Percentiles rank a stretch among this genome's conserved stretches.
Evolutionary conservation across 2,888 invertebrate genomes (phyloP).

Genomic region (Rhimphoctona megacephalus): DNA sequence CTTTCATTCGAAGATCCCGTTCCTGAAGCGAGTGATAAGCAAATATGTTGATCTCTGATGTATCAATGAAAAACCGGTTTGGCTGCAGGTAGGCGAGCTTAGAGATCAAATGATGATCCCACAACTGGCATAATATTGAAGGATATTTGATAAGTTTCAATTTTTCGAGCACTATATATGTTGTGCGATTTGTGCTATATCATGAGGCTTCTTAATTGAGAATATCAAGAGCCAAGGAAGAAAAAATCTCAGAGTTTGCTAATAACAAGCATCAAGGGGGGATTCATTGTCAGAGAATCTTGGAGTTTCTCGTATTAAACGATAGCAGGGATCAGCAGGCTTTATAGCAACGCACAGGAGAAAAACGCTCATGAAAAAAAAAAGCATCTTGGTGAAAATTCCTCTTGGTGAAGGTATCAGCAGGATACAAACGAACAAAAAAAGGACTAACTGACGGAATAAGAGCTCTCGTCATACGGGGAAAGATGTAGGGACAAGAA

Average conservation of each 20-base stretch:
- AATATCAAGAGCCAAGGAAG: neutral
- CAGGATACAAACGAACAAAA: slow-evolving; percentile 15
- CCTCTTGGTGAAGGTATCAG: slow-evolving; percentile 33
- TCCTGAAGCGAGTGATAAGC: no score
- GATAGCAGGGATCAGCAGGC: neutral
- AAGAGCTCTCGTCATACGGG: slow-evolving; percentile 48
- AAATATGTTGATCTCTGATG: no score
- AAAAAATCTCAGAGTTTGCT: neutral
- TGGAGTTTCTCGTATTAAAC: neutral
- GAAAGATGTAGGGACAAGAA: slow-evolving; percentile 60
- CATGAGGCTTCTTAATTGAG: neutral
- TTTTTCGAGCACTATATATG: no score
- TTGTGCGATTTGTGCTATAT: no score
- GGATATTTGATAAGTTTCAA: no score
- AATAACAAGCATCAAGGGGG: neutral
- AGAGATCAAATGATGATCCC: neutral
- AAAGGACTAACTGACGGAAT: slow-evolving; percentile 40
- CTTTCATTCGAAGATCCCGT: no score
- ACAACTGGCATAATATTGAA: neutral
- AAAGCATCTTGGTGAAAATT: slow-evolving; percentile 28
- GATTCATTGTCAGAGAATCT: neutral
- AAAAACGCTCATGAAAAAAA: slow-evolving; percentile 27
- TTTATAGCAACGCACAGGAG: neutral
- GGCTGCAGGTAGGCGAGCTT: no score
- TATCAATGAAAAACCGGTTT: no score